A percentile compares a stretch with the other conserved stretches of the same genome.
Conservation (phyloP, 2,888 invertebrate species). For the Coleophora flavipennella region DNA sequence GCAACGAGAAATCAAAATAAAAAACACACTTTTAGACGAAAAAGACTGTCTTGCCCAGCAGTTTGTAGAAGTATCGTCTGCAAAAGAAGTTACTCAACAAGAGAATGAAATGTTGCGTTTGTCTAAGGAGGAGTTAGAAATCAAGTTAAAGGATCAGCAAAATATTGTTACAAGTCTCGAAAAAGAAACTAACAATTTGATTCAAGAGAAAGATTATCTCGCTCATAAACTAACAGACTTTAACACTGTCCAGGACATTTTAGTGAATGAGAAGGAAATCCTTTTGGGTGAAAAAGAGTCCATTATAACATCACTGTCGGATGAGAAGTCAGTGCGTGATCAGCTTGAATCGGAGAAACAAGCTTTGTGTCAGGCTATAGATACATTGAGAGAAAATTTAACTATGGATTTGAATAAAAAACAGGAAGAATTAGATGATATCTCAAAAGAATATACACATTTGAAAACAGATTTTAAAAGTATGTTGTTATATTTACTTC, state of each 20-base stretch:
- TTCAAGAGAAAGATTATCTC: background rate
- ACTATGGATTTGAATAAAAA: conserved; percentile 15
- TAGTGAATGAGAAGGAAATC: conserved; percentile 18
- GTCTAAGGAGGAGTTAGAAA: background rate
- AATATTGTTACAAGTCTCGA: conserved; percentile 7
- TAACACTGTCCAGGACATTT: conserved; percentile 11
- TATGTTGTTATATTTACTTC: conserved; percentile 19
- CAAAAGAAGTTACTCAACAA: conserved; percentile 26
- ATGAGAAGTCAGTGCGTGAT: conserved; percentile 25
- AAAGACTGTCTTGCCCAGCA: conserved; percentile 33
- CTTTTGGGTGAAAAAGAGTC: conserved; percentile 19
- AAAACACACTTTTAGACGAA: conserved; percentile 16
- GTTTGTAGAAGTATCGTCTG: conserved; percentile 29
- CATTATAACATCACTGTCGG: conserved; percentile 15
- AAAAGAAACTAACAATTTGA: conserved; percentile 11
- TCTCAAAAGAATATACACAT: conserved; percentile 18
- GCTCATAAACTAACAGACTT: conserved; percentile 8
- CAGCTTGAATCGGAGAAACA: conserved; percentile 24
- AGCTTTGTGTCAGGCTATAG: conserved; percentile 17
- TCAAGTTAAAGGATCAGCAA: too few relatives aligned
- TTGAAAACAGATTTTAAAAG: conserved; percentile 27
- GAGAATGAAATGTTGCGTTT: conserved; percentile 20
- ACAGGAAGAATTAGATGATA: conserved; percentile 20
- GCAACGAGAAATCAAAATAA: conserved; percentile 9
- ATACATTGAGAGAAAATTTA: conserved; percentile 20